A percentile compares a stretch with the other conserved stretches of the same genome.
These are phyloP conservation scores for Cardiocondyla obscurior DNA, from an alignment of 1,140 invertebrate species.

Conservation along the genomic window DNA sequence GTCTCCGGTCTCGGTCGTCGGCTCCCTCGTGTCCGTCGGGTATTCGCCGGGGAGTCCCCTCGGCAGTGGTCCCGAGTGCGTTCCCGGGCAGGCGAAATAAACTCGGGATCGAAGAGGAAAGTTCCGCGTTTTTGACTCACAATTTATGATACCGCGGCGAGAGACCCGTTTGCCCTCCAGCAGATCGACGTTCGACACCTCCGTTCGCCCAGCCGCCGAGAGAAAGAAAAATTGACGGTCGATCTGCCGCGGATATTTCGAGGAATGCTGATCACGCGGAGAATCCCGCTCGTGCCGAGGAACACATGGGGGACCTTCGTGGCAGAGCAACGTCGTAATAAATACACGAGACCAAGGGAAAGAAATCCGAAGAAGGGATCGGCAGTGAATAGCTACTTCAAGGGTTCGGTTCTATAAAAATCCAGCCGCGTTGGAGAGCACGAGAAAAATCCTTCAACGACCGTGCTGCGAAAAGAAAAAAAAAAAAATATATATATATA, in stretches of 20 bases:
- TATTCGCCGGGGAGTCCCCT: slow-evolving; percentile 2
- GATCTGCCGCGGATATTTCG: background rate
- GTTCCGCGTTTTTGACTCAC: background rate
- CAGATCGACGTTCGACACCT: slow-evolving; percentile 2
- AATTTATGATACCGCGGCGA: background rate
- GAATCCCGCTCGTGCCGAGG: background rate
- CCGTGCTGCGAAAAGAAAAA: background rate
- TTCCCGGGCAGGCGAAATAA: background rate
- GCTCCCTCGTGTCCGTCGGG: background rate
- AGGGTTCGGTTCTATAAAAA: slow-evolving; percentile 48
- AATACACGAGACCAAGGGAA: background rate
- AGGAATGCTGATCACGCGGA: background rate
- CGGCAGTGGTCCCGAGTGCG: slow-evolving; percentile 1
- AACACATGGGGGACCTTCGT: background rate
- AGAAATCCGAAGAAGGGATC: background rate
- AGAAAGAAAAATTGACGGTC: background rate
- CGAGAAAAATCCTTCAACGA: slow-evolving; percentile 11
- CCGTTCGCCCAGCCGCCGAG: background rate
- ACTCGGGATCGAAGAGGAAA: background rate
- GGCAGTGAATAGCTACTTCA: background rate
- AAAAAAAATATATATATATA: no score
- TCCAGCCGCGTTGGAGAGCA: background rate
- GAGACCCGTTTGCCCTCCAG: background rate
- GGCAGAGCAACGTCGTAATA: background rate
- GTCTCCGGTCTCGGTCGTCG: background rate